phyloP scores from a whole-genome alignment of 1,140 invertebrate genomes.

The Pseudomyrmex cubaensis region DNA sequence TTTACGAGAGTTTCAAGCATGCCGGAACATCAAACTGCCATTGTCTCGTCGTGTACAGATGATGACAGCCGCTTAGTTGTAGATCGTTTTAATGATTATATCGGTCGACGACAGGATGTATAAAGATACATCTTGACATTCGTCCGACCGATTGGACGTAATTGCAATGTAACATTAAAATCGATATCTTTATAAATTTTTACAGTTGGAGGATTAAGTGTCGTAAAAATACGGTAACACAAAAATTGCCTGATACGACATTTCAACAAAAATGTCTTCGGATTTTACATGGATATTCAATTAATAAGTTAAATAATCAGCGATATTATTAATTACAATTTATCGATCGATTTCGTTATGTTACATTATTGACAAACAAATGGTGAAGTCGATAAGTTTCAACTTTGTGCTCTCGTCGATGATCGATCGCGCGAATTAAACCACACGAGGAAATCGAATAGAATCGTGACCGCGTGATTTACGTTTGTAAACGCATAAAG shows the following conservation, averaged over 20 bases:
- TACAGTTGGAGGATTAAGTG: not conserved
- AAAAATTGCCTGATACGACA: not conserved
- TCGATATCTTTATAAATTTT: not conserved
- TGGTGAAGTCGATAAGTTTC: slow-evolving; percentile 11
- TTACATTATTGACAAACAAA: not conserved
- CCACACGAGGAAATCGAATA: not conserved
- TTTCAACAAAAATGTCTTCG: not conserved
- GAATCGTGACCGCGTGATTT: not conserved
- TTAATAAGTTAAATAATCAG: not conserved
- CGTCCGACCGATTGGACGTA: not conserved
- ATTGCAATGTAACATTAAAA: slow-evolving; percentile 6
- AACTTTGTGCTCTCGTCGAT: not conserved
- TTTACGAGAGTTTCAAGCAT: slow-evolving; percentile 64
- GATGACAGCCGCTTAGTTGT: slow-evolving; percentile 8
- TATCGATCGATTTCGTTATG: not conserved
- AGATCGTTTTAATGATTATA: slow-evolving; percentile 17
- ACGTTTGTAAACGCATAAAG: not conserved
- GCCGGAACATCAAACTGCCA: slow-evolving; percentile 45
- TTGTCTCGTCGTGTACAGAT: slow-evolving; percentile 20
- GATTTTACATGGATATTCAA: not conserved
- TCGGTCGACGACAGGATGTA: not conserved
- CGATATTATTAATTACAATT: slow-evolving; percentile 22
- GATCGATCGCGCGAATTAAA: not conserved
- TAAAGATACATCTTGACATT: not conserved
- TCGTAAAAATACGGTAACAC: slow-evolving; percentile 11